A percentile compares a stretch with the other conserved stretches of the same genome.
phyloP scores from a whole-genome alignment of 2,888 invertebrate species.

The Parnassius apollo region DNA sequence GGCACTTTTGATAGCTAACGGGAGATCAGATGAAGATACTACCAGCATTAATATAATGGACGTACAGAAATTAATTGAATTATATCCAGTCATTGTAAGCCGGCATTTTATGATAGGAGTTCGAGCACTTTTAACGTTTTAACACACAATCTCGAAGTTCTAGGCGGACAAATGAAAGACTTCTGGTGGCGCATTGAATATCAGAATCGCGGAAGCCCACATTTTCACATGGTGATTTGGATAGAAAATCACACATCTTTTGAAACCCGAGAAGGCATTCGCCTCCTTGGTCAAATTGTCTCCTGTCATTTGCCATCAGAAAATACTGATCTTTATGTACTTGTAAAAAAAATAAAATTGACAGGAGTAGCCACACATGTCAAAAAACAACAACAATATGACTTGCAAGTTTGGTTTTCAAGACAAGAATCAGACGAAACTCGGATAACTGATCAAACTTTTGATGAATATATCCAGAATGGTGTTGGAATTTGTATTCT shows the following conservation, averaged over 20 bases:
- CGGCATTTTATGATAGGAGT: neutral
- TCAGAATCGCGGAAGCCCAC: neutral
- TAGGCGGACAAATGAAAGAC: neutral
- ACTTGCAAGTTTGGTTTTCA: conserved; percentile 1
- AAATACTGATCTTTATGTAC: neutral
- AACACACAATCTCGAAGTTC: neutral
- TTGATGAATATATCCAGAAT: conserved; percentile 30
- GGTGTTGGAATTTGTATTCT: conserved; percentile 39
- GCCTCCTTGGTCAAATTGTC: no score
- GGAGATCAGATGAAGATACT: conserved; percentile 5
- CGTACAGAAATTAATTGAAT: neutral
- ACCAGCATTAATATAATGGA: no score
- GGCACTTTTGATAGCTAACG: neutral
- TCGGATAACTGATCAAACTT: neutral
- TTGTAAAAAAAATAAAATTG: neutral
- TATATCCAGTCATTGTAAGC: conserved; percentile 1
- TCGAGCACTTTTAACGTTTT: neutral
- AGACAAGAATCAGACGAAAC: conserved; percentile 1
- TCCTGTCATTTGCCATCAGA: neutral
- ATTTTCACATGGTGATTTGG: neutral
- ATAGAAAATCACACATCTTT: neutral
- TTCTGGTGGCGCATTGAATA: neutral
- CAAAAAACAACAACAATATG: neutral
- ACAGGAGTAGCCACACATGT: neutral
- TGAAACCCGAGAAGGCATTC: no score